Evolutionary conservation across 2,113 vertebrate genomes (phyloP), one percentile per base, ranked within the genome.

Genomic region (Triplophysa tibetana): DNA sequence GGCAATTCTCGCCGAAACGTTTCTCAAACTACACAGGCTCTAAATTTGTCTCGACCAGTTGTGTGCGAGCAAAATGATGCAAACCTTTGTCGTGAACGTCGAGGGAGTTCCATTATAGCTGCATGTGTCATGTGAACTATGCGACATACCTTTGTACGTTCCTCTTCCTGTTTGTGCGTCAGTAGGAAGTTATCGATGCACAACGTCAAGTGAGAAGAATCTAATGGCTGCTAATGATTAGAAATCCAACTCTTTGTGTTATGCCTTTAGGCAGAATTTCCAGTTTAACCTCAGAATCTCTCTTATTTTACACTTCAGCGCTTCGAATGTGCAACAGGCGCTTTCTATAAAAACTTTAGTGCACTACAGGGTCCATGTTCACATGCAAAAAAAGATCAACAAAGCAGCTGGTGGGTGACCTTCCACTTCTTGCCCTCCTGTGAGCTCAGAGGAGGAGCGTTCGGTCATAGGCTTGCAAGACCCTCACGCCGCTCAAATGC

Each of bases 1-100:
- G 75, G 80, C 29, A 29, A 72, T 74, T 84, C 81, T 68, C 41
- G 52, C 58, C 10, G 13, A 86, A 87, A 87, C 84, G 61, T 63
- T 73, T 79, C 41, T 60, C 21, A 70, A 83, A 58, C n/a, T 69
- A 41, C 65, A 50, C 23, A 73, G 17, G 75, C 19, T 70, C 78
- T 75, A 52, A 77, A 19, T 75, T 82, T 65, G 66, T 66, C 33
- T 45, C 52, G 26, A 24, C 50, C 50, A 50, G 41, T 21, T 62
- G 54, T 26, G 38, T 5, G 38, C 19, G 41, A 69, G 0, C 8
- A 45, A 4, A 48, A 43, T 54, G 64, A 24, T 9, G 6, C 24
- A 60, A 16, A 26, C 2, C 21, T 7, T 9, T 12, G 2, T 21
- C 1, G 14, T 16, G 9, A 17, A 24, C 8, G 2, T 24, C 19